Evolutionary conservation across 2,888 invertebrate genomes (phyloP).

Genomic region (Gasteruption jaculator): DNA sequence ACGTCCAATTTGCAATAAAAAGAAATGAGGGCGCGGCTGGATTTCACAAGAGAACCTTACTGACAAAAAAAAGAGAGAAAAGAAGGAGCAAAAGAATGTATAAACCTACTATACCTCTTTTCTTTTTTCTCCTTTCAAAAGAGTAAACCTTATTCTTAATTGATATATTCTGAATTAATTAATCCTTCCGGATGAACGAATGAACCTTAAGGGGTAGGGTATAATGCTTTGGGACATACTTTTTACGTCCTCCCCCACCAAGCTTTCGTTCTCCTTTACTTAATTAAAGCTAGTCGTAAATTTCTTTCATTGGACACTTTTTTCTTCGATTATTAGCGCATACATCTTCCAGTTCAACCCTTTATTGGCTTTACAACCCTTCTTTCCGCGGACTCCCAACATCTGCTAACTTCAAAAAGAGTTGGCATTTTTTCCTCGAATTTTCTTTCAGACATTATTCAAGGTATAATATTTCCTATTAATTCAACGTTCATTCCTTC

Average conservation of each 20-base stretch:
- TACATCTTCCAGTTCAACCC: constrained; percentile 48
- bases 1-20: constrained; percentile 53
- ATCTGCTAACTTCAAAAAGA: constrained; percentile 32
- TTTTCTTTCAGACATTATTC: no score
- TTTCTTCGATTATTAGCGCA: constrained; percentile 52
- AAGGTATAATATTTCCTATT: no score
- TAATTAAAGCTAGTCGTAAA: constrained; percentile 51
- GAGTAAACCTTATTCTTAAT: constrained; percentile 52
- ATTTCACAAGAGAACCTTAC: constrained; percentile 8
- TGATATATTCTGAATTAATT: constrained; percentile 53
- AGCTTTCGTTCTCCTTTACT: constrained; percentile 40
- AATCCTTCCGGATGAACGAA: constrained; percentile 40
- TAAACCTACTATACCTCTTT: constrained; percentile 18
- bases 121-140: constrained; percentile 33
- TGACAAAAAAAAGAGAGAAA: constrained; percentile 11
- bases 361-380: constrained; percentile 43
- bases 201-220: constrained; percentile 17
- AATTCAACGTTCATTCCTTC: no score
- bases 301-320: constrained; percentile 52
- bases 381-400: constrained; percentile 36
- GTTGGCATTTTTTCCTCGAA: neutral
- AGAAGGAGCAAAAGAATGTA: constrained; percentile 14
- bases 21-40: constrained; percentile 24
- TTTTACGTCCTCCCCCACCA: no score
- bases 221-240: no score